Conservation (phyloP, 2,113 vertebrate species). For the Ceyx cyanopectus region DNA sequence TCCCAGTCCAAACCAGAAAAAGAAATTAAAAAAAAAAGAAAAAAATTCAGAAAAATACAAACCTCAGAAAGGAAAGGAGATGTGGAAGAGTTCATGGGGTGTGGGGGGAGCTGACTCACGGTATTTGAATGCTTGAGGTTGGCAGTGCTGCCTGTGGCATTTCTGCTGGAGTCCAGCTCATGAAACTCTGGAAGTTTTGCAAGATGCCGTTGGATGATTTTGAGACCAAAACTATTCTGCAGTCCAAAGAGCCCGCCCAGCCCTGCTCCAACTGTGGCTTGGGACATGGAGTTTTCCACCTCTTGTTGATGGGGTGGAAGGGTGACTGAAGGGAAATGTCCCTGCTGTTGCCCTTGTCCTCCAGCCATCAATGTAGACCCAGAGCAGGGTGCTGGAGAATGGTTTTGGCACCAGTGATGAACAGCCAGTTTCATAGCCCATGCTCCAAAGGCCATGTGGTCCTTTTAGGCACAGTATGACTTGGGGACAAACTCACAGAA, state of each 20-base stretch:
- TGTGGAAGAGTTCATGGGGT: not conserved
- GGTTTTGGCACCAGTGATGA: not conserved
- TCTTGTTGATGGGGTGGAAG: not conserved
- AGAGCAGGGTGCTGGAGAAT: not conserved
- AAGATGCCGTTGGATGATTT: not conserved
- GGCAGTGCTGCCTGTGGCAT: not conserved
- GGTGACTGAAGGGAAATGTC: not conserved
- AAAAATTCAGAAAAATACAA: no score
- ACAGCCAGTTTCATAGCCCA: not conserved
- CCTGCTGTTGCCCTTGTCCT: not conserved
- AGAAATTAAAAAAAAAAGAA: no score
- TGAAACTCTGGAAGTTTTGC: slow-evolving; percentile 45
- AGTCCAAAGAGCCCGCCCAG: not conserved
- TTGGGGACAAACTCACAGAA: not conserved
- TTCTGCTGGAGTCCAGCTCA: slow-evolving; percentile 3
- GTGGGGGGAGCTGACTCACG: not conserved
- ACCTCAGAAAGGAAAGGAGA: not conserved
- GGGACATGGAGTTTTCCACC: not conserved
- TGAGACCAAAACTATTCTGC: not conserved
- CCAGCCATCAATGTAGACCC: not conserved
- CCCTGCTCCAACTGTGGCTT: rapidly evolving
- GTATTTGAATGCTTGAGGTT: slow-evolving; percentile 12
- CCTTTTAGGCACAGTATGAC: not conserved
- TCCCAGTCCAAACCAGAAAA: not conserved
- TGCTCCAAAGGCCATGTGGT: not conserved